phyloP scores from a whole-genome alignment of 1,140 invertebrate genomes.

The Calephelis nemesis region DNA sequence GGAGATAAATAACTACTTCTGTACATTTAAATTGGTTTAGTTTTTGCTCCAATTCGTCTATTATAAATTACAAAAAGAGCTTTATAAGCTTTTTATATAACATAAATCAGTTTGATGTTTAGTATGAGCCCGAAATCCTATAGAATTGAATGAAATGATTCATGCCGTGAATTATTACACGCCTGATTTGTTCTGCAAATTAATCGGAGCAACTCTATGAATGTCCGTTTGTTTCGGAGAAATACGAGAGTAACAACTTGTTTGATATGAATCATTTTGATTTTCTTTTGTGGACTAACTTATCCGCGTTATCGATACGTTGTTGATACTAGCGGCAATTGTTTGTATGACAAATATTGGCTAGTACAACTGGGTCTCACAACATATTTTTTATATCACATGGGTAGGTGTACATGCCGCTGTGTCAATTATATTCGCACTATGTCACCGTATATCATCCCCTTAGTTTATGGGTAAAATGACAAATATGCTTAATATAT shows the following conservation, averaged over 20 bases:
- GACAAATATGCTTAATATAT: too few relatives aligned
- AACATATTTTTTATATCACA: too few relatives aligned
- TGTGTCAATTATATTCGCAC: too few relatives aligned
- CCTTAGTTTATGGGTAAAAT: too few relatives aligned
- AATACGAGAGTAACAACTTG: slow-evolving; percentile 29
- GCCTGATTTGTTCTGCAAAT: slow-evolving; percentile 44
- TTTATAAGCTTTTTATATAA: background rate
- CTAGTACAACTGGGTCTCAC: too few relatives aligned
- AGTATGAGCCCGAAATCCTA: slow-evolving; percentile 33
- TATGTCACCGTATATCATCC: too few relatives aligned
- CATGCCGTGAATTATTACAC: slow-evolving; percentile 47
- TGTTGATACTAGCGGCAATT: background rate
- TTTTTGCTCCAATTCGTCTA: background rate
- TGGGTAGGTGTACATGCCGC: too few relatives aligned
- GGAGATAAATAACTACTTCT: too few relatives aligned
- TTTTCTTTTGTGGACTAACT: slow-evolving; percentile 18
- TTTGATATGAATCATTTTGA: slow-evolving; percentile 38
- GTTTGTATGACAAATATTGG: too few relatives aligned
- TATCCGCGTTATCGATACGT: background rate
- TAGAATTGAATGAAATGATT: slow-evolving; percentile 39
- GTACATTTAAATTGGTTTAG: too few relatives aligned
- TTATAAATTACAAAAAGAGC: slow-evolving; percentile 21
- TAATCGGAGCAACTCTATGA: slow-evolving; percentile 47
- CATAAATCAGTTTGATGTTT: slow-evolving; percentile 30
- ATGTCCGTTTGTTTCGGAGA: slow-evolving; percentile 39